Conservation (phyloP, 2,113 vertebrate genomes). For the Lepisosteus oculatus region DNA sequence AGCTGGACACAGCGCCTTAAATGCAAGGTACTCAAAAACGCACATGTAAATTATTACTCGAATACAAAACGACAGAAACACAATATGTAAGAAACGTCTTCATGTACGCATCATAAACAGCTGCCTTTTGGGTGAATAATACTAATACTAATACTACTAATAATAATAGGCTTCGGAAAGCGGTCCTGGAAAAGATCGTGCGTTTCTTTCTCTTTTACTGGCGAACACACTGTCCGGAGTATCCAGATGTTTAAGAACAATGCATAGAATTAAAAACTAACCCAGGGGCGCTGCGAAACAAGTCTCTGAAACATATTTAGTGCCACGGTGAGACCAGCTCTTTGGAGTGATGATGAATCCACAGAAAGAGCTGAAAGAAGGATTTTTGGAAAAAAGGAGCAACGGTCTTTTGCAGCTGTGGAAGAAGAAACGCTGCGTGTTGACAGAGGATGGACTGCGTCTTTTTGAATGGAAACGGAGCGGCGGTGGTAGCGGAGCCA, state of each 20-base stretch:
- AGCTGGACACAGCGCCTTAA: not conserved
- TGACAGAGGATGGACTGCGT: conserved; percentile 82
- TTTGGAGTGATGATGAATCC: conserved; percentile 56
- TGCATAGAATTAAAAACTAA: not conserved
- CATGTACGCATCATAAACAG: too few relatives aligned
- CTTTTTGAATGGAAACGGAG: conserved; percentile 52
- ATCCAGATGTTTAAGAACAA: conserved; percentile 4
- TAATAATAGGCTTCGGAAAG: too few relatives aligned
- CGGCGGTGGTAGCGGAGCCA: conserved; percentile 18
- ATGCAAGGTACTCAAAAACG: too few relatives aligned
- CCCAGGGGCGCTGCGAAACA: not conserved
- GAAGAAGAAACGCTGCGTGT: conserved; percentile 88
- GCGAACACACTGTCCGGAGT: not conserved
- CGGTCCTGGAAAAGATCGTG: too few relatives aligned
- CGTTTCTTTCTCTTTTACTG: not conserved
- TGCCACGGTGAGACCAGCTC: not conserved
- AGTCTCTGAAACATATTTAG: not conserved
- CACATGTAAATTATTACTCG: too few relatives aligned
- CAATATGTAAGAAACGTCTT: too few relatives aligned
- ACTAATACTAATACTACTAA: too few relatives aligned
- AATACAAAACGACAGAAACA: too few relatives aligned
- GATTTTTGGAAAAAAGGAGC: conserved; percentile 88
- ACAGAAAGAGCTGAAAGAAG: conserved; percentile 75
- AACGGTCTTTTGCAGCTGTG: conserved; percentile 89
- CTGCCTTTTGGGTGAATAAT: too few relatives aligned